phyloP scores from a whole-genome alignment of 2,888 invertebrate species.

The Leuctra nigra region DNA sequence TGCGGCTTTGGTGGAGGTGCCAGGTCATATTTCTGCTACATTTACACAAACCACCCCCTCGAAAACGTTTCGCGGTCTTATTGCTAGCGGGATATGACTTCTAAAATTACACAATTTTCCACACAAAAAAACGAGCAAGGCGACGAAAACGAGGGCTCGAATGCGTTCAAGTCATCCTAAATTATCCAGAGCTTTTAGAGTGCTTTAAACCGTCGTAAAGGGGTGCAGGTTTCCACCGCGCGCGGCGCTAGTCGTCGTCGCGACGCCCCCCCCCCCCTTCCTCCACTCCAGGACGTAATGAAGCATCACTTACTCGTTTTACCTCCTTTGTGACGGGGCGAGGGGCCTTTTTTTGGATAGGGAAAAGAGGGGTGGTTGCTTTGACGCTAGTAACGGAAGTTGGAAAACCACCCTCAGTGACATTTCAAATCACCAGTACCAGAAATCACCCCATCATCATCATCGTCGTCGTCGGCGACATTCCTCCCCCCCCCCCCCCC shows the following conservation, averaged over 20 bases:
- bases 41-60: too few species aligned
- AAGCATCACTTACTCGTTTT: conserved; percentile 27
- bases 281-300: conserved; percentile 22
- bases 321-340: conserved; percentile 23
- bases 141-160: too few species aligned
- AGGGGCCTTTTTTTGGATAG: background rate
- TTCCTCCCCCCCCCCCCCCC: conserved; percentile 10
- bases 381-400: conserved; percentile 24
- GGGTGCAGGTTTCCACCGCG: background rate
- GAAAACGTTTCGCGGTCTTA: too few species aligned
- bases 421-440: conserved; percentile 20
- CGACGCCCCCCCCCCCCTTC: background rate
- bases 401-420: conserved; percentile 20
- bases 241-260: background rate
- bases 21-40: too few species aligned
- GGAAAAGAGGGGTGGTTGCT: conserved; percentile 15
- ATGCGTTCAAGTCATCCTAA: too few species aligned
- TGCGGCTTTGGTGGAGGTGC: too few species aligned
- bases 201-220: background rate
- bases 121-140: too few species aligned
- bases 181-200: background rate
- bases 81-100: too few species aligned
- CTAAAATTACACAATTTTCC: too few species aligned
- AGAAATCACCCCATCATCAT: conserved; percentile 21
- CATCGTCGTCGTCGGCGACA: background rate